Evolutionary conservation across 2,797 vertebrate genomes (phyloP).

Genomic region (Sarcophilus harrisii): DNA sequence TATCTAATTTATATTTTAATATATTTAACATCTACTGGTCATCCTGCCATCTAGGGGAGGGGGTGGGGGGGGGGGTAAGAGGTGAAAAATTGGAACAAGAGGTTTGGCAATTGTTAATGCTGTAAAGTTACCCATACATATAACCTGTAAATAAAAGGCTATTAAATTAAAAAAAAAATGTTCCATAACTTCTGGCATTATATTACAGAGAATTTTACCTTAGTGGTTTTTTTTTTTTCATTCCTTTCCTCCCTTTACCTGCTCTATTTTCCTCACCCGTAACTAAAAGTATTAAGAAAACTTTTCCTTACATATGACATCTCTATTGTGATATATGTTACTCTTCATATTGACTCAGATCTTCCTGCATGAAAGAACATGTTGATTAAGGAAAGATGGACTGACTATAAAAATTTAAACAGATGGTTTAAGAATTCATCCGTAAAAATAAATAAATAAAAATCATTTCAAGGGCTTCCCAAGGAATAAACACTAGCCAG

Average conservation of each 20-base stretch:
- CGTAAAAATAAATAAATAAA: constrained; percentile 41
- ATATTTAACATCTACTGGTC: no score
- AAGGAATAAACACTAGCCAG: constrained; percentile 29
- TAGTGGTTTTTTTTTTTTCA: not conserved
- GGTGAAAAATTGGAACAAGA: no score
- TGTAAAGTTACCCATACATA: no score
- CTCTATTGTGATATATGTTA: not conserved
- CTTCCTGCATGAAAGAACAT: constrained; percentile 38
- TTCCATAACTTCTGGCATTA: constrained; percentile 18
- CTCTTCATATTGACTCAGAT: not conserved
- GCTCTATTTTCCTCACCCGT: not conserved
- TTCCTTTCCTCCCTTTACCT: not conserved
- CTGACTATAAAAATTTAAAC: constrained; percentile 47
- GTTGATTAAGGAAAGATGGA: constrained; percentile 30
- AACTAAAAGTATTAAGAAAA: constrained; percentile 1
- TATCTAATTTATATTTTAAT: no score
- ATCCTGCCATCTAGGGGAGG: no score
- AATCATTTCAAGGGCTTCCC: constrained; percentile 34
- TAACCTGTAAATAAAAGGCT: no score
- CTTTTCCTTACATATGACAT: not conserved
- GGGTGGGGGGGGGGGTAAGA: no score
- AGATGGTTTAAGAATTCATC: constrained; percentile 23
- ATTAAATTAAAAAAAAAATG: no score
- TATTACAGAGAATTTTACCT: constrained; percentile 20
- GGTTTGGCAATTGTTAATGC: no score